phyloP scores from a whole-genome alignment of 2,888 invertebrate species.

The Tyria jacobaeae region DNA sequence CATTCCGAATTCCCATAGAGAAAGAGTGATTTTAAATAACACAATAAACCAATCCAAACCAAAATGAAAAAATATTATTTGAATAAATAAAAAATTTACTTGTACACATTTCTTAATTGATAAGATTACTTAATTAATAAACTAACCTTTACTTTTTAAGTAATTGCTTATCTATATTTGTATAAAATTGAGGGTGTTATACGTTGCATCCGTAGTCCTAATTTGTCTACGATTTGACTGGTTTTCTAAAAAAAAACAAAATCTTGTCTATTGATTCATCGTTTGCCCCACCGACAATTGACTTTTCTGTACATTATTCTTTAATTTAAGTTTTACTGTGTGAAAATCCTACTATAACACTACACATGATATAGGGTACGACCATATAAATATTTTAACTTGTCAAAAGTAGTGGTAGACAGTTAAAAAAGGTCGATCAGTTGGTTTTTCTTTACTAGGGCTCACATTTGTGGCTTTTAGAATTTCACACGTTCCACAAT shows the following conservation, averaged over 20 bases:
- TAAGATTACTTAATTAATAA: neutral
- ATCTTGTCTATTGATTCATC: slow-evolving; percentile 83
- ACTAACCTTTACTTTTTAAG: neutral
- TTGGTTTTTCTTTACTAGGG: slow-evolving; percentile 60
- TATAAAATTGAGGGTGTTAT: neutral
- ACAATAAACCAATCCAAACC: neutral
- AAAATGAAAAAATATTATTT: neutral
- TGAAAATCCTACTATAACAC: slow-evolving; percentile 55
- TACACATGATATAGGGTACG: slow-evolving; percentile 24
- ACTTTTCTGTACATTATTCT: slow-evolving; percentile 62
- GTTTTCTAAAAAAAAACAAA: slow-evolving; percentile 52
- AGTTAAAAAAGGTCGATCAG: slow-evolving; percentile 38
- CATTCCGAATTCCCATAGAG: neutral
- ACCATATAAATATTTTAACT: slow-evolving; percentile 26
- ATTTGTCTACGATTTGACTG: slow-evolving; percentile 35
- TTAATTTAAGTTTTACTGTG: slow-evolving; percentile 61
- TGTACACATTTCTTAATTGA: neutral
- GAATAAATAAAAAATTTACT: neutral
- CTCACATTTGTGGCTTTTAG: slow-evolving; percentile 66
- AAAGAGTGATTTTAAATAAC: too few relatives aligned
- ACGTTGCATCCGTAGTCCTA: neutral
- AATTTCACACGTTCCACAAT: slow-evolving; percentile 73
- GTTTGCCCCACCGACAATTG: slow-evolving; percentile 80
- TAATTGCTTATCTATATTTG: neutral
- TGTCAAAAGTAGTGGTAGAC: slow-evolving; percentile 24